Percentiles rank a stretch among this genome's conserved stretches.
phyloP scores from a whole-genome alignment of 2,888 invertebrate species.

The Phortica magna region DNA sequence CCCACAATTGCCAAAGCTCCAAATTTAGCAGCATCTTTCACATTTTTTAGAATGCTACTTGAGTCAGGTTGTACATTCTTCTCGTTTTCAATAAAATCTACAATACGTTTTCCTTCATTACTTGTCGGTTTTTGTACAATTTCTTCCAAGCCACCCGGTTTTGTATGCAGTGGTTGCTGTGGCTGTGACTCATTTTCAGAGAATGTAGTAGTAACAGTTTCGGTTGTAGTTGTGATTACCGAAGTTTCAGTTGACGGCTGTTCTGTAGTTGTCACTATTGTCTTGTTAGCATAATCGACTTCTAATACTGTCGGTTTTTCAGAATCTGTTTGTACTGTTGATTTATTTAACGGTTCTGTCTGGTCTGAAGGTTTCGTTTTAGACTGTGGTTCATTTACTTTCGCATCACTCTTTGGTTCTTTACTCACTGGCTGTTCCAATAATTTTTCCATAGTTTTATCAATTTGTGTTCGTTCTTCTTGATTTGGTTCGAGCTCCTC shows the following conservation, averaged over 20 bases:
- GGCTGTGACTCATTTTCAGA: constrained; percentile 38
- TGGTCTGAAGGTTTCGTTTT: too few species aligned
- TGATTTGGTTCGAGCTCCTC: background rate
- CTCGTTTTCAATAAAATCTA: constrained; percentile 65
- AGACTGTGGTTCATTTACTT: too few species aligned
- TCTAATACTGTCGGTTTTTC: too few species aligned
- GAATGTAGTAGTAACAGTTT: constrained; percentile 39
- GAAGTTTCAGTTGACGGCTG: constrained; percentile 26
- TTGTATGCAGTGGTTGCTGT: constrained; percentile 30
- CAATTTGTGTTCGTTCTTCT: background rate
- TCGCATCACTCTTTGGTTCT: too few species aligned
- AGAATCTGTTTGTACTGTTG: too few species aligned
- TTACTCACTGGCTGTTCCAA: too few species aligned
- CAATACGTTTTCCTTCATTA: constrained; percentile 52
- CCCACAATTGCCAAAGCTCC: constrained; percentile 92
- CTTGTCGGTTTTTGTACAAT: constrained; percentile 27
- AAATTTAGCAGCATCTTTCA: constrained; percentile 87
- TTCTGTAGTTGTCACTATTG: background rate
- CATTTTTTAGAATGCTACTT: constrained; percentile 63
- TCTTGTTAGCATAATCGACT: too few species aligned
- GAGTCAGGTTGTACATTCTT: constrained; percentile 41
- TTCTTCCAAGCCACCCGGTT: constrained; percentile 47
- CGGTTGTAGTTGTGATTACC: constrained; percentile 15
- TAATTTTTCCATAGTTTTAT: background rate
- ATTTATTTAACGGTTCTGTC: too few species aligned